These are phyloP conservation scores for Apostichopus parvimensis DNA, from an alignment of 35 echinoderm and acorn worm genomes.

Conservation along the genomic window DNA sequence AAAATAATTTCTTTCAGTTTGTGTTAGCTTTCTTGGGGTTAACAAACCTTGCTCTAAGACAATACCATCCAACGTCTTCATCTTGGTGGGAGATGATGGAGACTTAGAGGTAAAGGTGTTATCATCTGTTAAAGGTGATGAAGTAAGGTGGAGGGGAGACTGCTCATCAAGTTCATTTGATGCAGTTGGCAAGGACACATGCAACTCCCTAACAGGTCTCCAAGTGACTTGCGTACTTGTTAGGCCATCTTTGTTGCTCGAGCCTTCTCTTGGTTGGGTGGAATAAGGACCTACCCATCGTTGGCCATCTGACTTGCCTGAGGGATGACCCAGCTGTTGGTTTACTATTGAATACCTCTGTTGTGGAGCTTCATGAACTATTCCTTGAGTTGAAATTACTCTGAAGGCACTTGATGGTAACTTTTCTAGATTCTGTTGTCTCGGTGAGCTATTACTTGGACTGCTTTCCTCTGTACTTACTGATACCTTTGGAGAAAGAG, in stretches of 20 bases:
- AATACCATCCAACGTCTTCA: not conserved
- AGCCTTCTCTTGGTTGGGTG: not conserved
- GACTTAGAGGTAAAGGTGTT: not conserved
- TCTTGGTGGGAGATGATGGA: not conserved
- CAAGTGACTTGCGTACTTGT: slow-evolving; percentile 3
- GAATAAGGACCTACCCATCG: not conserved
- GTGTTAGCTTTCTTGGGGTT: slow-evolving; percentile 38
- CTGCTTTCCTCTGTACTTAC: not conserved
- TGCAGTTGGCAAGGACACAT: slow-evolving; percentile 34
- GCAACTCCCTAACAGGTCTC: slow-evolving; percentile 22
- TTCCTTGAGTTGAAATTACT: not conserved
- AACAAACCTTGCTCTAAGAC: slow-evolving; percentile 17
- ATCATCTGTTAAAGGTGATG: not conserved
- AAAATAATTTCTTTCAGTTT: not conserved
- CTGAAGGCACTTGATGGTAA: not conserved
- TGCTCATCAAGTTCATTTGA: slow-evolving; percentile 15
- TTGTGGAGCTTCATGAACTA: not conserved
- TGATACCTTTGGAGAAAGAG: not conserved
- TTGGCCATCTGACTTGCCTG: not conserved
- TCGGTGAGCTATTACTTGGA: not conserved
- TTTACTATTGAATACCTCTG: not conserved
- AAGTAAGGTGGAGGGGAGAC: not conserved
- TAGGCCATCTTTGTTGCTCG: not conserved
- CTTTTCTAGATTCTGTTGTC: not conserved
- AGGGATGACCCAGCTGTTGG: not conserved